Evolutionary conservation across 1,140 invertebrate species (phyloP), one percentile per base, ranked within the genome.

Genomic region (Apis cerana): DNA sequence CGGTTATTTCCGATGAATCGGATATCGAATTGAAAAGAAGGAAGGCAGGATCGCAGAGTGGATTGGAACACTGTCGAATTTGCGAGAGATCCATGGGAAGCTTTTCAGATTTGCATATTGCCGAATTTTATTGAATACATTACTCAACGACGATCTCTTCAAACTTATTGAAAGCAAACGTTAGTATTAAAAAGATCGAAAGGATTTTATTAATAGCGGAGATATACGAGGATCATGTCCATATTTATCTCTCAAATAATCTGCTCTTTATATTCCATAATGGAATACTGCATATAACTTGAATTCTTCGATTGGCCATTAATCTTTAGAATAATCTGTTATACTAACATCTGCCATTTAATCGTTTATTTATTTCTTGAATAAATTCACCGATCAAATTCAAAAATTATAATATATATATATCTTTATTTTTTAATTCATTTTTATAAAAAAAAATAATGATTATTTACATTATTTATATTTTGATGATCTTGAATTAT

Each of bases 21-120:
- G 88, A 88, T 85, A 82, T 88, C 86, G 86, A 68, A 78, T 85
- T 81, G 79, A 74, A 81, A 88, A 84, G 85, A 84, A 84, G 68
- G 59, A 54, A 61, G 61, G 54, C 70, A 75, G 52, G 43, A 61
- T 50, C 27, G 27, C n/a, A 19, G 59, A 85, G 68, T 59, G 71
- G 52, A 78, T 62, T 68, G 75, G 70, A 67, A 69, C 71, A 83
- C 80, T 85, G 86, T 77, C 77, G 85, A 86, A 87, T 87, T 83
- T 83, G 72, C 68, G 84, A 84, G 84, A 84, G 78, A 77, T 59
- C 70, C 82, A 59, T 56, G 58, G 43, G 75, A 72, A 83, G 77
- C 82, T 88, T 83, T 84, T 75, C 85, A 87, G 84, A 88, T 88
- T 88, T 79, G 77, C 82, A 82, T 80, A 75, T 17, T 23, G 54